Base-by-base conservation (phyloP, 1,140 invertebrate genomes). In the Brachionus calyciflorus region DNA sequence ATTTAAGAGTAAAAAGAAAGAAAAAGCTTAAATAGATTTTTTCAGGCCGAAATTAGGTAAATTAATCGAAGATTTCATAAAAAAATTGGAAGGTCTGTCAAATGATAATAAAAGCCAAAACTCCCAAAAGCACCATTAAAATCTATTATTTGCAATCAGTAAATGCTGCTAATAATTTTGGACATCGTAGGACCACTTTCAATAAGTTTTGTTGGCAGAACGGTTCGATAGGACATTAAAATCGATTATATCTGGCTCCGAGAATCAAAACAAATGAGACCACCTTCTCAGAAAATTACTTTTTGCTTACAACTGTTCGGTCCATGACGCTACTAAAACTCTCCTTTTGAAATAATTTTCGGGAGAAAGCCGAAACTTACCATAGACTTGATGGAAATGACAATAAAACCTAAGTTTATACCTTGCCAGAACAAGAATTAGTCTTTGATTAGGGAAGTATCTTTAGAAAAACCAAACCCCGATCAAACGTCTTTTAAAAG, bases 111-210 rank as follows among this genome's bases (percentile, higher is more conserved):
- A 28, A 14, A 19, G 4, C 7, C 28, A 26, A 55, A 55, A 26
- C 14, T 55, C 17, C 51, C 51, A 26, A 55, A 55, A 26, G 51
- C 51, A 14, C 14, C 21, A 24, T 28, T 55, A 9, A 55, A 55
- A 14, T 24, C 51, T 37, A 37, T 68, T 17, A n/a, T 44, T n/a
- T 48, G 14, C 6, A 24, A 30, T 0, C 10, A 33, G 12, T 44
- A 6, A 19, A 9, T 68, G 30, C 33, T 57, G 28, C 46, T 37
- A 19, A 46, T 78, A n/a, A 60, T 57, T 10, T 65, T 78, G 24
- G 78, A 80, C 57, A 80, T 79, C 63, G n/a, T 79, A 6, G 79
- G 79, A 17, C 70, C 77, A 78, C 10, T 77, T 19, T 60, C 79
- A 21, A 37, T 77, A 65, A 79, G 78, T 24, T 41, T 70, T 21